Percentiles rank a stretch among this genome's conserved stretches.
Conservation (phyloP, 2,113 vertebrate genomes). For the Edolisoma coerulescens region DNA sequence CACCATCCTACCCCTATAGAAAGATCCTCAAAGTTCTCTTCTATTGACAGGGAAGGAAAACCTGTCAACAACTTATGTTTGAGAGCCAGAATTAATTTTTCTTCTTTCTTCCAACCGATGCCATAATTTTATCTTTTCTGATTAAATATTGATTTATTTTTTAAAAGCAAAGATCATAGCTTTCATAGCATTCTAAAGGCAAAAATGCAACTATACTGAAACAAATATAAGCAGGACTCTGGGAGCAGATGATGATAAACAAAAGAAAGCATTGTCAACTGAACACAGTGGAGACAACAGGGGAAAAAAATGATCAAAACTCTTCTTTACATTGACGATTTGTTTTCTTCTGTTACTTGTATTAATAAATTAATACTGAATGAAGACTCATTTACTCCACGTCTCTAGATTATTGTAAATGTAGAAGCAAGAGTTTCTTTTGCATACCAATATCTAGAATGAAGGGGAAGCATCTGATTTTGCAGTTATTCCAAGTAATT, state of each 20-base stretch:
- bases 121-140: background rate
- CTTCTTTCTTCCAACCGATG: background rate
- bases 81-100: background rate
- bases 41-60: background rate
- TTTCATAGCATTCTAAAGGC: background rate
- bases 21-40: background rate
- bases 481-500: background rate
- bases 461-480: background rate
- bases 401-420: background rate
- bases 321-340: background rate
- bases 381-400: background rate
- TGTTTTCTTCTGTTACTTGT: background rate
- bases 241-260: background rate
- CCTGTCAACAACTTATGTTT: background rate
- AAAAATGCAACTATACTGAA: background rate
- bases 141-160: background rate
- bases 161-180: background rate
- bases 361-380: background rate
- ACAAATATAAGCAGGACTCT: background rate
- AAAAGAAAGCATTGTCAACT: background rate
- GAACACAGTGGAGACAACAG: background rate
- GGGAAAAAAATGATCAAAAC: background rate
- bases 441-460: background rate
- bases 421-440: background rate
- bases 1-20: background rate